Evolutionary conservation across 2,888 invertebrate species (phyloP).

Genomic region (Lepas anatifera): DNA sequence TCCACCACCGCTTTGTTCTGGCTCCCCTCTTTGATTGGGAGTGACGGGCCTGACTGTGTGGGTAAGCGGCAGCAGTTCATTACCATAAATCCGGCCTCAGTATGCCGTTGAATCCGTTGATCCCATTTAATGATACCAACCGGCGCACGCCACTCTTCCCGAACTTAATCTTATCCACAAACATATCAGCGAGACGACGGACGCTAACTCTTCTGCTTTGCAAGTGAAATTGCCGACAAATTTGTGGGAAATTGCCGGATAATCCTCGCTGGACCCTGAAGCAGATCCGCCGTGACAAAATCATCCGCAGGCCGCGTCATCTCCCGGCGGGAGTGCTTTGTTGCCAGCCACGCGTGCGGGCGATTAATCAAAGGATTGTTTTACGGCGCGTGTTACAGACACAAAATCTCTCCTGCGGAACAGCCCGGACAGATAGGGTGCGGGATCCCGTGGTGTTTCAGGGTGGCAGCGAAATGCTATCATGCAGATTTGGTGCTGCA

Average conservation of each 20-base stretch:
- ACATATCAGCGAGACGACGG: background rate
- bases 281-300: no score
- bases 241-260: background rate
- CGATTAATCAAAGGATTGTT: conserved; percentile 11
- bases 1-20: background rate
- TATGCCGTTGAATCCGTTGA: conserved; percentile 2
- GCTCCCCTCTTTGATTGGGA: background rate
- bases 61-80: no score
- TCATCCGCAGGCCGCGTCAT: no score
- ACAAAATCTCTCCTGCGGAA: no score
- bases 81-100: conserved; percentile 4
- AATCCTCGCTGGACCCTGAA: background rate
- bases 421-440: no score
- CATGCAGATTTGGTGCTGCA: no score
- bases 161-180: conserved; percentile 2
- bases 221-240: conserved; percentile 6
- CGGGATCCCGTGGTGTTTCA: no score
- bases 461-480: no score
- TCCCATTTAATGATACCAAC: conserved; percentile 2
- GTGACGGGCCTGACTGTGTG: background rate
- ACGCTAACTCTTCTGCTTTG: conserved; percentile 5
- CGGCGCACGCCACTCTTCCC: background rate
- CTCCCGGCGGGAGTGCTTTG: background rate
- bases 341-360: background rate
- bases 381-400: no score